Percentiles rank a stretch among this genome's conserved stretches.
These are phyloP conservation scores for Crocidura indochinensis DNA, from an alignment of 2,797 vertebrate species.

Conservation along the genomic window DNA sequence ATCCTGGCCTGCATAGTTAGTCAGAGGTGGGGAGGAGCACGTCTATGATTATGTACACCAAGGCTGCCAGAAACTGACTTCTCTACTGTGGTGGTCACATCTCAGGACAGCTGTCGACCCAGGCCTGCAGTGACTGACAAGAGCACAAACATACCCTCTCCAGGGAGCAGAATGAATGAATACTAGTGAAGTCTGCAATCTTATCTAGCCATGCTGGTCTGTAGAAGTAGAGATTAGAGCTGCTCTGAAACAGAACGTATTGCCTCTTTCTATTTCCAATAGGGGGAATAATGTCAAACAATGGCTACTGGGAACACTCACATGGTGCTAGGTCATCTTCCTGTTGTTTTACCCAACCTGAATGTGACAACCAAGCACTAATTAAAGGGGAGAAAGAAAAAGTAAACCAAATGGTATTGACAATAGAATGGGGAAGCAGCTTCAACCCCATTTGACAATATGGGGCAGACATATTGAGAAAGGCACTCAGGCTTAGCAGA, in stretches of 20 bases:
- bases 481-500: slow-evolving; percentile 52
- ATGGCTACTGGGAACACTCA: neutral
- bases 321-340: neutral
- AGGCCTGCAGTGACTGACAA: slow-evolving; percentile 84
- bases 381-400: slow-evolving; percentile 71
- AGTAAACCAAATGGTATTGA: slow-evolving; percentile 82
- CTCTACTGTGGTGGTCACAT: slow-evolving; percentile 81
- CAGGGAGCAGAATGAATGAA: slow-evolving; percentile 82
- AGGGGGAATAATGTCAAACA: slow-evolving; percentile 37
- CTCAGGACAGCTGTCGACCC: slow-evolving; percentile 86
- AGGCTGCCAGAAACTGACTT: slow-evolving; percentile 80
- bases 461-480: slow-evolving; percentile 81
- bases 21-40: neutral
- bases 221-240: slow-evolving; percentile 86
- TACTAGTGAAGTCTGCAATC: slow-evolving; percentile 86
- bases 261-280: slow-evolving; percentile 47
- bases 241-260: slow-evolving; percentile 86
- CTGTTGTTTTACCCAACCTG: neutral
- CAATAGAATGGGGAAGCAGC: slow-evolving; percentile 79
- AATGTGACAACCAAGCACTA: neutral
- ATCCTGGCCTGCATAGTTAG: neutral
- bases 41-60: slow-evolving; percentile 82
- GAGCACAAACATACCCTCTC: slow-evolving; percentile 81
- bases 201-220: slow-evolving; percentile 88
- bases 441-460: slow-evolving; percentile 84